Evolutionary conservation across 2,888 invertebrate genomes (phyloP), one percentile per base, ranked within the genome.

Genomic region (Micoletzkya japonica): DNA sequence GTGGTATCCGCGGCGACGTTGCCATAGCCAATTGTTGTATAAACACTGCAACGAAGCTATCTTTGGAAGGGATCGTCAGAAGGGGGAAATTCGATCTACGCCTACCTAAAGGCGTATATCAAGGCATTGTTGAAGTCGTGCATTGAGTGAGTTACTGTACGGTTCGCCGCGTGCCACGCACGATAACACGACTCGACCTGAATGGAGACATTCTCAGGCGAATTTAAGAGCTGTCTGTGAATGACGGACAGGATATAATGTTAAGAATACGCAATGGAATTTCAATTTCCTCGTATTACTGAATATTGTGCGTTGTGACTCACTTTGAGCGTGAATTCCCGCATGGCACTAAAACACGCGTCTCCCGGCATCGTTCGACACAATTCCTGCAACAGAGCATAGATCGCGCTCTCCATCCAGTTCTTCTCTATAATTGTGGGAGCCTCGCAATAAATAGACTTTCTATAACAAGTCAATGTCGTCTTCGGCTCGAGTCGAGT

Each of bases 1-100:
- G 60, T 57, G 2, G 82, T 80, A 64, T 78, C 79, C 7, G 81
- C 80, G 0, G 79, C 79, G 28, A 82, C 76, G 26, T 79, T 82
- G 28, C 82, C 82, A 67, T 81, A 82, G 7, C 82, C 82, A 52
- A 82, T 81, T 1, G 81, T 78, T 7, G 82, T 82, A 72, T 82
- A 82, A n/a, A 82, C 80, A 64, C 78, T 79, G 36, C 66, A 76
- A 68, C 36, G 37, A 3, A 26, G 26, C 4, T 24, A 26, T 58
- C 2, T 28, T n/a, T 17, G 34, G 20, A 57, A n/a, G 1, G 14
- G 28, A 30, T 30, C 37, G 20, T 58, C 24, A 2, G n/a, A 6
- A 59, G 17, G 2, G 2, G 1, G 2, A 39, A 7, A 37, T 28
- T 34, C 36, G n/a, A 59, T n/a, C 3, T 36, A 17, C 17, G 36